Percentiles rank a stretch among this genome's conserved stretches.
These are phyloP conservation scores for Danaus melanippus DNA, from an alignment of 1,140 invertebrate species.

Conservation along the genomic window DNA sequence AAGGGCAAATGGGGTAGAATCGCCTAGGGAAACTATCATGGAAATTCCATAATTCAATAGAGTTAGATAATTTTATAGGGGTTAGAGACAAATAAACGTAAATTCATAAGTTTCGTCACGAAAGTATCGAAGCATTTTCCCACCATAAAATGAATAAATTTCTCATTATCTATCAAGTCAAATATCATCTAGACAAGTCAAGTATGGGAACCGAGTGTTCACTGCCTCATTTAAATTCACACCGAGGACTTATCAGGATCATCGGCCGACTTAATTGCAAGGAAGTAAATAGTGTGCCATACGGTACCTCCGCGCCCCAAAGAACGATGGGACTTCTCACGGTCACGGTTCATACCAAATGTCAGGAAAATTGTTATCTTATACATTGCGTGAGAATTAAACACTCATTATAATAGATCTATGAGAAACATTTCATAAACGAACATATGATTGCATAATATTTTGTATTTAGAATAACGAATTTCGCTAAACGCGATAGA, in stretches of 20 bases:
- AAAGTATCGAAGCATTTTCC: background rate
- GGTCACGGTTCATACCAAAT: conserved; percentile 29
- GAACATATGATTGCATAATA: no score
- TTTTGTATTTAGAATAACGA: no score
- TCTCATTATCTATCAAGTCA: conserved; percentile 18
- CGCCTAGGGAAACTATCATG: conserved; percentile 27
- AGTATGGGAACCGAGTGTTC: conserved; percentile 22
- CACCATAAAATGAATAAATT: background rate
- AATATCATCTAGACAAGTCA: conserved; percentile 30
- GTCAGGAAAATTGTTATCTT: conserved; percentile 18
- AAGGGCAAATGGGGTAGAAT: conserved; percentile 32
- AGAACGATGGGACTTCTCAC: conserved; percentile 36
- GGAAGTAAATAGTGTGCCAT: conserved; percentile 52
- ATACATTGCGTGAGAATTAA: no score
- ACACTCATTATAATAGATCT: no score
- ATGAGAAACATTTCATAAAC: no score
- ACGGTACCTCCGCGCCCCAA: conserved; percentile 30
- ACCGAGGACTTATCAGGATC: conserved; percentile 48
- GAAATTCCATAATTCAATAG: conserved; percentile 16
- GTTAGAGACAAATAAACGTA: no score
- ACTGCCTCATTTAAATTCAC: conserved; percentile 45
- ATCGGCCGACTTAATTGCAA: conserved; percentile 63
- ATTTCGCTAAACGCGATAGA: conserved; percentile 14
- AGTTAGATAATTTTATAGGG: background rate
- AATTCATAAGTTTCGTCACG: conserved; percentile 4